Conservation (phyloP, 2,113 vertebrate species). For the Protobothrops flavoviridis region DNA sequence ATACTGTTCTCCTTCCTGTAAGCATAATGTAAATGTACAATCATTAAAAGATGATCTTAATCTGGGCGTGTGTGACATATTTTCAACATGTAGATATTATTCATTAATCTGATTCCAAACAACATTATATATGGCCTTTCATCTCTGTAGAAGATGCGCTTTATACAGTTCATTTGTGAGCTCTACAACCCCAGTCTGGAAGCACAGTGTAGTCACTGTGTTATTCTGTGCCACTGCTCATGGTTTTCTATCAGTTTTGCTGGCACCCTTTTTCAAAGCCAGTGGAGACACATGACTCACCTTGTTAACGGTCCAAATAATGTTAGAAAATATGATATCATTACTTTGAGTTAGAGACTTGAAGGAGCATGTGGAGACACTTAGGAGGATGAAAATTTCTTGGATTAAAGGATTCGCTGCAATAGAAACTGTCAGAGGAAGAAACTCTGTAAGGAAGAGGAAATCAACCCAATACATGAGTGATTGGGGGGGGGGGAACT, state of each 20-base stretch:
- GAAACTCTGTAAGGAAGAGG: neutral
- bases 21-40: slow-evolving; percentile 15
- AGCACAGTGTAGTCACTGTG: neutral
- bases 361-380: neutral
- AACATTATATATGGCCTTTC: neutral
- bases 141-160: neutral
- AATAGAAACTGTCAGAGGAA: neutral
- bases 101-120: neutral
- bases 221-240: neutral
- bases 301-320: neutral
- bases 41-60: neutral
- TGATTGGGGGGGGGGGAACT: neutral
- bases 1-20: slow-evolving; percentile 86
- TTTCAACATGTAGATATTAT: neutral
- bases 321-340: neutral
- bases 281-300: neutral
- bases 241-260: neutral
- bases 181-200: neutral
- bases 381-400: neutral
- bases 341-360: neutral
- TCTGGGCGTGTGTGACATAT: neutral
- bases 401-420: neutral
- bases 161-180: neutral
- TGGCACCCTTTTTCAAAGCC: neutral
- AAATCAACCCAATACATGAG: neutral